Evolutionary conservation across 1,140 invertebrate species (phyloP).

Genomic region (Metaphire vulgaris): DNA sequence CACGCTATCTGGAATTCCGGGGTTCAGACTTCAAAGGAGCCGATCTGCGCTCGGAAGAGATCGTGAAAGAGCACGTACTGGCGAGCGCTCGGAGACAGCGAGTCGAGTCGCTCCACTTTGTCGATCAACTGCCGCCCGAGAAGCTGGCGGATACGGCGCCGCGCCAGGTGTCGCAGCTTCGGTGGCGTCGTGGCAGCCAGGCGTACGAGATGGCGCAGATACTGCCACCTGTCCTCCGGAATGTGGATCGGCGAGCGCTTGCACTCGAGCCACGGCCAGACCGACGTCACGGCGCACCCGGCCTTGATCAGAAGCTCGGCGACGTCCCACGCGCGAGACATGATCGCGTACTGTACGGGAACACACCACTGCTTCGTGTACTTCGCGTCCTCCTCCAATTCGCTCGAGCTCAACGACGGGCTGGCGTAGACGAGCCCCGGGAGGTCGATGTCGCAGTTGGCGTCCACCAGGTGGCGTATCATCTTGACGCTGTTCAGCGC

Average conservation of each 20-base stretch:
- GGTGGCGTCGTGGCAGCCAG: constrained; percentile 14
- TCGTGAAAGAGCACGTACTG: constrained; percentile 28
- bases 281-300: constrained; percentile 18
- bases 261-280: constrained; percentile 20
- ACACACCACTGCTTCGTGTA: constrained; percentile 15
- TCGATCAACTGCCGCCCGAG: constrained; percentile 17
- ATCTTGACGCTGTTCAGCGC: constrained; percentile 28
- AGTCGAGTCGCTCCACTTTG: constrained; percentile 22
- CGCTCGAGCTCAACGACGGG: constrained; percentile 24
- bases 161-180: constrained; percentile 22
- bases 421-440: constrained; percentile 18
- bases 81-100: constrained; percentile 11
- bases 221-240: not conserved
- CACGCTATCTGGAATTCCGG: not conserved
- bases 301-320: constrained; percentile 29
- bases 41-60: constrained; percentile 18
- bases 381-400: constrained; percentile 24
- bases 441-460: constrained; percentile 26
- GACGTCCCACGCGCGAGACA: constrained; percentile 27
- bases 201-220: constrained; percentile 23
- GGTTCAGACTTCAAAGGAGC: constrained; percentile 28
- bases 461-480: constrained; percentile 24
- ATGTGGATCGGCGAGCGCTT: not conserved
- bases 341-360: constrained; percentile 26
- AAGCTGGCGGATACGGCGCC: constrained; percentile 11